Conservation (phyloP, 2,113 vertebrate species). For the Montifringilla adamsi region DNA sequence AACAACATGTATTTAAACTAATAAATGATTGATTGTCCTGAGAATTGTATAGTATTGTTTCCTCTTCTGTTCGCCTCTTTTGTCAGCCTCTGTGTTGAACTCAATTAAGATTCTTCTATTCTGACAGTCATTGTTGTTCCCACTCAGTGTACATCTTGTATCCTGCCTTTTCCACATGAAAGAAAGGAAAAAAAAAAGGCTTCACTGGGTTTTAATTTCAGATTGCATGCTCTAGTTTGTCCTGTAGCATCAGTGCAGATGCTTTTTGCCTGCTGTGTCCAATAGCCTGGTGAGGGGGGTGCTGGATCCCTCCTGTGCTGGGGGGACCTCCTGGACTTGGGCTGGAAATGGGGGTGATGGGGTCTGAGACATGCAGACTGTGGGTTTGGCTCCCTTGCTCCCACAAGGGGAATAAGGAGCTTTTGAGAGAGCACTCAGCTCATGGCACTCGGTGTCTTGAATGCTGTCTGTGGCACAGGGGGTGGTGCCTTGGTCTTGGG, state of each 20-base stretch:
- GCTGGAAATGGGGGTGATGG: slow-evolving; percentile 20
- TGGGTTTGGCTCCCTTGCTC: background rate
- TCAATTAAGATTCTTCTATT: slow-evolving; percentile 65
- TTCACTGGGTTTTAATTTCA: slow-evolving; percentile 9
- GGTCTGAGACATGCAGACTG: background rate
- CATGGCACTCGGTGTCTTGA: accelerated
- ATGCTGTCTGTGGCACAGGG: background rate
- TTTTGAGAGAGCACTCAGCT: background rate
- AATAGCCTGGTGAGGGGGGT: background rate
- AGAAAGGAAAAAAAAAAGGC: background rate
- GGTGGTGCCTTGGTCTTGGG: background rate
- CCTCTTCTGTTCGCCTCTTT: slow-evolving; percentile 47
- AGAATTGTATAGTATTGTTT: slow-evolving; percentile 58
- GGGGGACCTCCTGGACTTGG: background rate
- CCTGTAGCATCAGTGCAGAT: background rate
- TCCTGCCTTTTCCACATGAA: slow-evolving; percentile 40
- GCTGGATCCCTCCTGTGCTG: background rate
- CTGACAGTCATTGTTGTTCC: slow-evolving; percentile 42
- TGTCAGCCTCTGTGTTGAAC: slow-evolving; percentile 43
- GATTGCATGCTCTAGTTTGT: background rate
- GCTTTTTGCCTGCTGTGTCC: background rate
- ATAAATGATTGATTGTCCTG: slow-evolving; percentile 64
- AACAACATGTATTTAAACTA: slow-evolving; percentile 34
- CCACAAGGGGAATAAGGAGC: background rate
- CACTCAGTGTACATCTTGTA: slow-evolving; percentile 34